phyloP scores from a whole-genome alignment of 2,888 invertebrate species.

The Calameuta filiformis region DNA sequence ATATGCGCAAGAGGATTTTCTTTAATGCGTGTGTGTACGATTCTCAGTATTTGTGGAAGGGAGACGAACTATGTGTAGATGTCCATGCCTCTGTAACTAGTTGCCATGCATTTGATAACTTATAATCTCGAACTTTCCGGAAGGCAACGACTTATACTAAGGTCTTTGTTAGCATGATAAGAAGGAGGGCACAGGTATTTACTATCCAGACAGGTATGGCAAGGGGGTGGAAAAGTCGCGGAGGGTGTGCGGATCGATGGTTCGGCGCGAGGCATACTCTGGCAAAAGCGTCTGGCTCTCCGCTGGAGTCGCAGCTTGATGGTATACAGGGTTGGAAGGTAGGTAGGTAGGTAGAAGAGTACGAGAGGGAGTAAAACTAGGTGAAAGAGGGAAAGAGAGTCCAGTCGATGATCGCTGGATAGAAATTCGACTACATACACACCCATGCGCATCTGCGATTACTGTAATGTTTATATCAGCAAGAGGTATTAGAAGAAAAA shows the following conservation, averaged over 20 bases:
- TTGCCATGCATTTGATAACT: neutral
- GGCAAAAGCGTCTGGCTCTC: conserved; percentile 28
- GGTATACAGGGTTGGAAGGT: conserved; percentile 1
- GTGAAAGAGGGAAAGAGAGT: neutral
- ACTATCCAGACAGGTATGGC: conserved; percentile 15
- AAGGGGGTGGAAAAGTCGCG: conserved; percentile 26
- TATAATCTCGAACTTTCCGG: neutral
- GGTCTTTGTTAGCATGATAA: neutral
- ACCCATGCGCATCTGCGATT: neutral
- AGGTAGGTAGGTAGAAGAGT: neutral
- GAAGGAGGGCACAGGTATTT: neutral
- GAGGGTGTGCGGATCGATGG: conserved; percentile 53
- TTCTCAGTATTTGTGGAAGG: neutral
- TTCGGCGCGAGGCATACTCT: conserved; percentile 32
- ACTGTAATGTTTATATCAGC: neutral
- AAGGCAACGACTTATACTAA: neutral
- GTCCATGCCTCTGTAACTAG: neutral
- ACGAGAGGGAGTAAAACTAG: neutral
- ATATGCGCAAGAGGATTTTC: neutral
- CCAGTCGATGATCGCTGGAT: neutral
- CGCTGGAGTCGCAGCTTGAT: neutral
- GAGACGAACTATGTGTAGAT: neutral
- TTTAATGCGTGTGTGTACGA: neutral
- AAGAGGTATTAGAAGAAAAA: neutral
- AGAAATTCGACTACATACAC: neutral